Percentiles rank a stretch among this genome's conserved stretches.
These are phyloP conservation scores for Orthonychiurus folsomi DNA, from an alignment of 2,888 invertebrate species.

Conservation along the genomic window DNA sequence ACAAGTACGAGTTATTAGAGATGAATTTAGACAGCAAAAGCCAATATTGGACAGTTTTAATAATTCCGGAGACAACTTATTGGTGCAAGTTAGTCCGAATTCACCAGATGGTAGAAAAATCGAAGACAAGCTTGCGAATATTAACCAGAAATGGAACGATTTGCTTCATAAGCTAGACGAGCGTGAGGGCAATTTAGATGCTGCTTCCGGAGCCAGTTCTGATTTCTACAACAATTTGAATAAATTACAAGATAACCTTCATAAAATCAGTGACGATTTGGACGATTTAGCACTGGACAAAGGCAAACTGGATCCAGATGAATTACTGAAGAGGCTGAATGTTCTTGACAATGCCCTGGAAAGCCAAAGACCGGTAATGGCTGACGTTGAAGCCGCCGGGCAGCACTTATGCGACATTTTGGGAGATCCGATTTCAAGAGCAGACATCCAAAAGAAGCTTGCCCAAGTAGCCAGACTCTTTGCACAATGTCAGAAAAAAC, in stretches of 20 bases:
- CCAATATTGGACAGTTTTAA: slow-evolving; percentile 78
- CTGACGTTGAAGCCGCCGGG: slow-evolving; percentile 84
- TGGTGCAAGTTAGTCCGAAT: slow-evolving; percentile 53
- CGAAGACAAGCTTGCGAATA: slow-evolving; percentile 56
- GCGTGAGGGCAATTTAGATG: slow-evolving; percentile 77
- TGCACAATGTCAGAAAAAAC: slow-evolving; percentile 76
- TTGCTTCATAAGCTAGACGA: slow-evolving; percentile 70
- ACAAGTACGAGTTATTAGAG: slow-evolving; percentile 75
- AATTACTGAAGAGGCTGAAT: slow-evolving; percentile 77
- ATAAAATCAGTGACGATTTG: slow-evolving; percentile 74
- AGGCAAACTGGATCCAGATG: slow-evolving; percentile 59
- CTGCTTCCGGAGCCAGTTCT: slow-evolving; percentile 82
- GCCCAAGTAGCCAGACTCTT: slow-evolving; percentile 78
- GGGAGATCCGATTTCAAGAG: slow-evolving; percentile 79
- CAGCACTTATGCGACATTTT: slow-evolving; percentile 74
- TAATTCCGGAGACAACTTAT: slow-evolving; percentile 66
- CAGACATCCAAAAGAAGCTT: slow-evolving; percentile 82
- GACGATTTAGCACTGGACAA: slow-evolving; percentile 71
- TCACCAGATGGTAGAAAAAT: slow-evolving; percentile 58
- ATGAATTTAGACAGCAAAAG: slow-evolving; percentile 88
- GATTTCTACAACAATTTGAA: slow-evolving; percentile 84
- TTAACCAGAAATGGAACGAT: slow-evolving; percentile 64
- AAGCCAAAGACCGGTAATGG: slow-evolving; percentile 75
- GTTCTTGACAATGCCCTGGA: slow-evolving; percentile 77
- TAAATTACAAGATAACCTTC: slow-evolving; percentile 74